Percentiles rank a stretch among this genome's conserved stretches.
phyloP scores from a whole-genome alignment of 2,113 vertebrate genomes.

The Oxyura jamaicensis region DNA sequence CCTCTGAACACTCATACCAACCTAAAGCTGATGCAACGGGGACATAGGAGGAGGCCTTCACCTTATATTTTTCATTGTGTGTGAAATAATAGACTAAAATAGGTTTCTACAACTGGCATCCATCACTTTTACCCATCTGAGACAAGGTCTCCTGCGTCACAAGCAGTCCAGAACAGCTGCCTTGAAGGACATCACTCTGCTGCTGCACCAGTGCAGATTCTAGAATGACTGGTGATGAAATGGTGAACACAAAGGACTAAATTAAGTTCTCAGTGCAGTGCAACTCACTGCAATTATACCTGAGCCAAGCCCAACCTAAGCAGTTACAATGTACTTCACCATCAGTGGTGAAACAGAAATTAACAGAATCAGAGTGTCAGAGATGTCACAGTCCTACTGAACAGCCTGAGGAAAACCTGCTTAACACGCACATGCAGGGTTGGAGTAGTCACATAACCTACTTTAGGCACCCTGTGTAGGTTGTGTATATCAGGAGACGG shows the following conservation, averaged over 20 bases:
- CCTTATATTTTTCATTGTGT: background rate
- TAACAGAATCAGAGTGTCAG: background rate
- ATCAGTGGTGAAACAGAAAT: background rate
- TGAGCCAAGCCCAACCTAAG: background rate
- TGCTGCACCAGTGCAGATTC: background rate
- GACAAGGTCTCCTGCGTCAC: background rate
- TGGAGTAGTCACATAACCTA: background rate
- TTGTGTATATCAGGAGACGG: background rate
- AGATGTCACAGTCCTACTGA: background rate
- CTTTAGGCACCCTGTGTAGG: background rate
- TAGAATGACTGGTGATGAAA: background rate
- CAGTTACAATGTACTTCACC: background rate
- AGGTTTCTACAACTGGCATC: background rate
- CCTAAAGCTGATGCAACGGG: background rate
- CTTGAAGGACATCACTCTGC: background rate
- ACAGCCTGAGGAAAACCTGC: background rate
- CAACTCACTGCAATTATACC: background rate
- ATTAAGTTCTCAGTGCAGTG: background rate
- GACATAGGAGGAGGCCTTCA: background rate
- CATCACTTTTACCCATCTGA: constrained; percentile 5
- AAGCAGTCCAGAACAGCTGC: background rate
- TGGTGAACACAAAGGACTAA: background rate
- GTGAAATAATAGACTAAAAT: background rate
- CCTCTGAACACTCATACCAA: background rate
- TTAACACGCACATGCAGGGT: background rate